These are phyloP conservation scores for Vicugna pacos DNA, from an alignment of 2,113 vertebrate genomes.

Conservation along the genomic window DNA sequence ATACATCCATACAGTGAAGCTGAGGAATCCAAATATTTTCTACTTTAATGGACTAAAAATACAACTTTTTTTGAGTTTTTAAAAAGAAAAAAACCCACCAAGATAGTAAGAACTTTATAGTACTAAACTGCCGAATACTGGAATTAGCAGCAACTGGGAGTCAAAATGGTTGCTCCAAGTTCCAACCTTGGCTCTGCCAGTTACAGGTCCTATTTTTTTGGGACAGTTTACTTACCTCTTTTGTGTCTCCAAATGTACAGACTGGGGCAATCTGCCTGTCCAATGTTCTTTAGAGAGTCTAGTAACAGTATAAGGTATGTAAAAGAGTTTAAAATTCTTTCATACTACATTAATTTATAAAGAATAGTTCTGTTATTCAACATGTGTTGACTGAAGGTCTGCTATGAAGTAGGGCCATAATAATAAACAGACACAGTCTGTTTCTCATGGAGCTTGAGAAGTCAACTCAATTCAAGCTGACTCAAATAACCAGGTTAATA, in stretches of 20 bases:
- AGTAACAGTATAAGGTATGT: not conserved
- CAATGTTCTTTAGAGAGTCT: not conserved
- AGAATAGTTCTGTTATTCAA: not conserved
- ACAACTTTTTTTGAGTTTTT: not conserved
- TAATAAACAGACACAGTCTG: not conserved
- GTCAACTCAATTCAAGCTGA: not conserved
- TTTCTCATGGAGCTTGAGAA: not conserved
- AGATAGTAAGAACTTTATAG: not conserved
- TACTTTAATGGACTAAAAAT: conserved; percentile 3
- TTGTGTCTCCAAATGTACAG: not conserved
- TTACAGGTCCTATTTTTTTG: not conserved
- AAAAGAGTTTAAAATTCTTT: not conserved
- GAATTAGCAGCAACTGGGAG: not conserved
- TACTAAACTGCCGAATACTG: not conserved
- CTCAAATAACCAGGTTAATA: not conserved
- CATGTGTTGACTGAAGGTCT: not conserved
- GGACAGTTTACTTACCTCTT: not conserved
- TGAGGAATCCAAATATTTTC: not conserved
- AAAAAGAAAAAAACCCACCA: not conserved
- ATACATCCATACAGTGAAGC: not conserved
- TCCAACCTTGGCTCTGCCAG: not conserved
- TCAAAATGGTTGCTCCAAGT: not conserved
- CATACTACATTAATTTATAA: not conserved
- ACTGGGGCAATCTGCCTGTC: not conserved
- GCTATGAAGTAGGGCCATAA: not conserved